A percentile compares a stretch with the other conserved stretches of the same genome.
Conservation (phyloP, 2,888 invertebrate species). For the Habrosyne pyritoides region DNA sequence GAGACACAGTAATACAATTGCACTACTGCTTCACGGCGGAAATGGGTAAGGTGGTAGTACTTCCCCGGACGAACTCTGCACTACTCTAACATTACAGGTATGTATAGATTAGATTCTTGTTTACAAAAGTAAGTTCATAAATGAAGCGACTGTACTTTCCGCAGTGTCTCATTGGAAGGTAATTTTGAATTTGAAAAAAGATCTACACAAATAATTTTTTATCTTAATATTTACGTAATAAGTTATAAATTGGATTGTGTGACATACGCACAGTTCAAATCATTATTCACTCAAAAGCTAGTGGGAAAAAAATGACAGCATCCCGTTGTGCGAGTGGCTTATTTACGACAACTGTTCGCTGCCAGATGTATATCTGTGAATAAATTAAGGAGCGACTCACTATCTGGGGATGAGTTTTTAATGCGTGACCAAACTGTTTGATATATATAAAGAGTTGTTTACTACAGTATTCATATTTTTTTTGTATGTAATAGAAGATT, state of each 20-base stretch:
- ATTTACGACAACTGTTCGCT: slow-evolving; percentile 49
- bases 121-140: background rate
- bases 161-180: background rate
- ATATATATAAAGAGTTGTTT: slow-evolving; percentile 26
- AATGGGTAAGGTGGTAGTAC: too few relatives aligned
- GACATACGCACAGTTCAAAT: background rate
- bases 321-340: slow-evolving; percentile 31
- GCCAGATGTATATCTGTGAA: slow-evolving; percentile 60
- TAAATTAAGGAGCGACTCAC: slow-evolving; percentile 55
- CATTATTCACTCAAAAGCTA: background rate
- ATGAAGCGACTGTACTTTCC: background rate
- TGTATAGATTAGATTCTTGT: too few relatives aligned
- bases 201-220: background rate
- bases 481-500: too few relatives aligned
- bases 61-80: too few relatives aligned
- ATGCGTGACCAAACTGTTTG: slow-evolving; percentile 48
- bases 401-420: slow-evolving; percentile 53
- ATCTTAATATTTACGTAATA: slow-evolving; percentile 2
- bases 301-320: slow-evolving; percentile 1
- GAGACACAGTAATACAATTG: too few relatives aligned
- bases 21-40: too few relatives aligned
- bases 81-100: too few relatives aligned
- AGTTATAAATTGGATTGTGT: background rate
- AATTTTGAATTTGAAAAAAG: background rate
- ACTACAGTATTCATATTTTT: too few relatives aligned